Evolutionary conservation across 2,888 invertebrate genomes (phyloP).

Genomic region (Chymomyza caudatula): DNA sequence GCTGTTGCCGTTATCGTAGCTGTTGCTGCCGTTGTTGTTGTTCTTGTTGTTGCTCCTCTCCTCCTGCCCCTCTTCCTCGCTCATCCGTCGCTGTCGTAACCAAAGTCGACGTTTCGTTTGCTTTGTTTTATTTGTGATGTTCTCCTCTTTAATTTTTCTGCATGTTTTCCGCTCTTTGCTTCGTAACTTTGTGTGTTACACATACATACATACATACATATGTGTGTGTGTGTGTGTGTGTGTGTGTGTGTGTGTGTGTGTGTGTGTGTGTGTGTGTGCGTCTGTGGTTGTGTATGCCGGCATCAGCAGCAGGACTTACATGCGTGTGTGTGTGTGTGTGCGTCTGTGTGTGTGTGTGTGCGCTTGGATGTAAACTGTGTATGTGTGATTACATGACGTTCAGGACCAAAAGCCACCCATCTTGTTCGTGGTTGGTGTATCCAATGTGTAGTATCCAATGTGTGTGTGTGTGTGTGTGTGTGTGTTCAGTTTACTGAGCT

Average conservation of each 20-base stretch:
- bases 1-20: not conserved
- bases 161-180: constrained; percentile 40
- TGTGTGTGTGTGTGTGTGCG: constrained; percentile 1
- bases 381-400: constrained; percentile 20
- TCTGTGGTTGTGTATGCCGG: not conserved
- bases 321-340: constrained; percentile 2
- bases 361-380: constrained; percentile 19
- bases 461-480: not conserved
- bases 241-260: constrained; percentile 5
- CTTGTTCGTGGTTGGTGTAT: constrained; percentile 10
- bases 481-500: not conserved
- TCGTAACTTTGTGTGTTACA: constrained; percentile 17
- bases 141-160: constrained; percentile 41
- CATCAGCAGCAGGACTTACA: not conserved
- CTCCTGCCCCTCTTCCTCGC: constrained; percentile 1
- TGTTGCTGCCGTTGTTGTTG: constrained; percentile 7
- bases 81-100: not conserved
- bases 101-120: constrained; percentile 14
- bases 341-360: constrained; percentile 7
- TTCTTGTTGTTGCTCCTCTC: constrained; percentile 1
- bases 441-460: not conserved
- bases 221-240: constrained; percentile 6
- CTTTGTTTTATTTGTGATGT: constrained; percentile 38
- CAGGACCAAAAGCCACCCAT: constrained; percentile 22
- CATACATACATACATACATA: constrained; percentile 17